These are phyloP conservation scores for Trematocara stigmaticum DNA, from an alignment of 2,113 vertebrate genomes.

Conservation along the genomic window DNA sequence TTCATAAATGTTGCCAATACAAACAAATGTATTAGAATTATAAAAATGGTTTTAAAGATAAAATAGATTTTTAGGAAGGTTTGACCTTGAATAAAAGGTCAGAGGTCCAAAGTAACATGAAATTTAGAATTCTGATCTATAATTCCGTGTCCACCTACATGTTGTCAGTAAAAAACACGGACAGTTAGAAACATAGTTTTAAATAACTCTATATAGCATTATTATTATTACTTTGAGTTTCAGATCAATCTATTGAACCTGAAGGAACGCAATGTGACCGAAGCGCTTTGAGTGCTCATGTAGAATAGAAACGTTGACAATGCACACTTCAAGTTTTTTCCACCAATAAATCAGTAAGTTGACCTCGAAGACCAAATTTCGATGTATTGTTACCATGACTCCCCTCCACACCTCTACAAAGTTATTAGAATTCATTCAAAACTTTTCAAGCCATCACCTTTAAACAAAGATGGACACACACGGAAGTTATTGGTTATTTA, in stretches of 20 bases:
- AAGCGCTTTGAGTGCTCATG: background rate
- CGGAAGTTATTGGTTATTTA: background rate
- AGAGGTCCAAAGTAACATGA: background rate
- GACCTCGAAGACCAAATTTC: background rate
- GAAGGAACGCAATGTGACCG: background rate
- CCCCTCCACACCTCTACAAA: background rate
- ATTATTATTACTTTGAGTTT: background rate
- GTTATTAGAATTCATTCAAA: background rate
- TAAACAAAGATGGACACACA: background rate
- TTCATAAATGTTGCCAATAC: background rate
- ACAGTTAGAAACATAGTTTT: background rate
- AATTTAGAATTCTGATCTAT: background rate
- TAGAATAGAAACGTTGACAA: background rate
- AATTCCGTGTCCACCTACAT: background rate
- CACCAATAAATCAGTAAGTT: background rate
- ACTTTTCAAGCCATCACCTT: background rate
- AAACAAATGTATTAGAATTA: background rate
- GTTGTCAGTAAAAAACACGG: background rate
- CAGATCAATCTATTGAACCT: background rate
- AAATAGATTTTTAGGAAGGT: background rate
- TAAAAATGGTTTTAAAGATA: background rate
- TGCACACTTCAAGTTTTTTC: background rate
- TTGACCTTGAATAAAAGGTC: background rate
- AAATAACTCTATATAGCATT: background rate
- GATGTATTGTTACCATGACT: background rate